Conservation (phyloP, 2,113 vertebrate species). For the Caloenas nicobarica region DNA sequence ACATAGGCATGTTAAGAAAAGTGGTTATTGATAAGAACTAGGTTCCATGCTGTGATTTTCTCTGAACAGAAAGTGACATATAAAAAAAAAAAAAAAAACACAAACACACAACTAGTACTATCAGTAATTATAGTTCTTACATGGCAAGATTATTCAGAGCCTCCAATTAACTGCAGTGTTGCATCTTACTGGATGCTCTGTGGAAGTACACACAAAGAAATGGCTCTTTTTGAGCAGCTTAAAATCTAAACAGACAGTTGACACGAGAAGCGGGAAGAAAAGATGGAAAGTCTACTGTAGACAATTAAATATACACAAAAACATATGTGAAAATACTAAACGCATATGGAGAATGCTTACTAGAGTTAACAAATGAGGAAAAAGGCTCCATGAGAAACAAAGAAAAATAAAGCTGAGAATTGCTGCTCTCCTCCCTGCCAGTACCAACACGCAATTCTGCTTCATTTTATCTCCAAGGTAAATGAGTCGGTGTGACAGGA, state of each 20-base stretch:
- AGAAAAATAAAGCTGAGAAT: background rate
- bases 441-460: background rate
- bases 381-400: slow-evolving; percentile 1
- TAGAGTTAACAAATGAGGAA: background rate
- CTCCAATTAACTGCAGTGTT: background rate
- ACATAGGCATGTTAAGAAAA: background rate
- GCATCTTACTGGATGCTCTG: background rate
- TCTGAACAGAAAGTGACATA: background rate
- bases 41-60: background rate
- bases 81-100: background rate
- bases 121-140: background rate
- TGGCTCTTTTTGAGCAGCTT: background rate
- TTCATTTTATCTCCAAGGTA: background rate
- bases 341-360: slow-evolving; percentile 8
- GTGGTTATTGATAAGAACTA: background rate
- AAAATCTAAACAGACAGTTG: slow-evolving; percentile 13
- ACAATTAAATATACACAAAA: slow-evolving; percentile 31
- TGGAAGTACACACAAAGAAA: background rate
- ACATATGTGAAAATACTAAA: slow-evolving; percentile 31
- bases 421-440: slow-evolving; percentile 29
- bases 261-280: background rate
- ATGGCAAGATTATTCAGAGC: background rate
- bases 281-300: background rate
- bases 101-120: background rate
- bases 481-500: background rate